Conservation (phyloP, 2,888 invertebrate species). For the Pseudolycoriella hygida region DNA sequence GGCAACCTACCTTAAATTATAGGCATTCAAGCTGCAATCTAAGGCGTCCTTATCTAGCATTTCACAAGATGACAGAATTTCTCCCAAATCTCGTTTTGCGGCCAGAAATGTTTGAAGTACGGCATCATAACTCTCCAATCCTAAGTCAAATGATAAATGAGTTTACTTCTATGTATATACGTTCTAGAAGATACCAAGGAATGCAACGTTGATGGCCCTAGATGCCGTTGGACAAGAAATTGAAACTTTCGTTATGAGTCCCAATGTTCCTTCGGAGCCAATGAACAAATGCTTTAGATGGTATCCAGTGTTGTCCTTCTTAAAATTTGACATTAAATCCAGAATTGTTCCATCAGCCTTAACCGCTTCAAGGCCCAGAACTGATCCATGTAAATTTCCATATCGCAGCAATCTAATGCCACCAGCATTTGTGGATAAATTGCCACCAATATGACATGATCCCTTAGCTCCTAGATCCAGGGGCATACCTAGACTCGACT, state of each 20-base stretch:
- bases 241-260: slow-evolving; percentile 81
- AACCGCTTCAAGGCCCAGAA: slow-evolving; percentile 75
- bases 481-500: slow-evolving; percentile 73
- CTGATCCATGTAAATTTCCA: slow-evolving; percentile 82
- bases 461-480: slow-evolving; percentile 94
- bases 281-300: slow-evolving; percentile 93
- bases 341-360: slow-evolving; percentile 66
- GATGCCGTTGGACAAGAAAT: slow-evolving; percentile 80
- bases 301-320: slow-evolving; percentile 96
- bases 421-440: slow-evolving; percentile 92
- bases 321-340: slow-evolving; percentile 66
- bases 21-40: slow-evolving; percentile 41
- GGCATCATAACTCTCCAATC: slow-evolving; percentile 58
- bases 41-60: slow-evolving; percentile 70
- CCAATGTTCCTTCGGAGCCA: slow-evolving; percentile 93
- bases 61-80: slow-evolving; percentile 91
- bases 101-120: slow-evolving; percentile 56
- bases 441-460: slow-evolving; percentile 89
- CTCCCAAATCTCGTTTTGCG: slow-evolving; percentile 61
- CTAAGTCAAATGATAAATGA: slow-evolving; percentile 32
- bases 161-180: slow-evolving; percentile 2
- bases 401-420: slow-evolving; percentile 86
- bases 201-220: slow-evolving; percentile 66
- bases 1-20: slow-evolving; percentile 32
- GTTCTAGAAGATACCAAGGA: slow-evolving; percentile 68